A percentile compares a stretch with the other conserved stretches of the same genome.
Conservation (phyloP, 2,888 invertebrate species). For the Zygothrica quintamaculata region DNA sequence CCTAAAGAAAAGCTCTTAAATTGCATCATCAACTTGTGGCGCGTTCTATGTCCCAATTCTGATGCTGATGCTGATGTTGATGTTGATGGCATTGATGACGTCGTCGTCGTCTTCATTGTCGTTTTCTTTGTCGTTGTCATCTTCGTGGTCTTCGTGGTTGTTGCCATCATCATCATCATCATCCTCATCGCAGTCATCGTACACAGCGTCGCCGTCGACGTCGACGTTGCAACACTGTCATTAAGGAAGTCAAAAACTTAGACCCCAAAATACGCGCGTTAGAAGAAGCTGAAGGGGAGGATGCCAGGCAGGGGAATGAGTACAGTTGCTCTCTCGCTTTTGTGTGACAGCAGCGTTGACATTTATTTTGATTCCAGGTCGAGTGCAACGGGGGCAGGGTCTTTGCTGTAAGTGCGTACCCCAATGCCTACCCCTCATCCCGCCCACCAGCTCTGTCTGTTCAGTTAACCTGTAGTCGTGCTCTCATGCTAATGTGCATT, state of each 20-base stretch:
- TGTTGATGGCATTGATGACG: constrained; percentile 61
- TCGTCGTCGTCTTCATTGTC: constrained; percentile 20
- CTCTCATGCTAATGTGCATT: constrained; percentile 73
- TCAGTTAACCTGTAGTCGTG: constrained; percentile 47
- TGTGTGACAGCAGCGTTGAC: constrained; percentile 75
- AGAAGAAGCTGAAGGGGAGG: neutral
- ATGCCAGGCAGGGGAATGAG: constrained; percentile 3
- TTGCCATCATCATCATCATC: constrained; percentile 20
- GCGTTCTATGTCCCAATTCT: constrained; percentile 13
- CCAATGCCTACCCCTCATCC: constrained; percentile 12
- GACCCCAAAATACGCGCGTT: constrained; percentile 54
- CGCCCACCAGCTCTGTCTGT: constrained; percentile 22
- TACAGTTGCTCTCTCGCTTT: constrained; percentile 28
- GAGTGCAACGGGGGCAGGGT: constrained; percentile 59
- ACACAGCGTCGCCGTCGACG: constrained; percentile 29
- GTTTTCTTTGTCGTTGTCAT: constrained; percentile 27
- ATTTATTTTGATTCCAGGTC: constrained; percentile 79
- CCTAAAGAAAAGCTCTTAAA: constrained; percentile 51
- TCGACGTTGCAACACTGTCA: constrained; percentile 65
- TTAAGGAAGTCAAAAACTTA: constrained; percentile 79
- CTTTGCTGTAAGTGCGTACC: constrained; percentile 46
- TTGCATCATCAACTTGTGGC: constrained; percentile 59
- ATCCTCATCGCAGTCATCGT: constrained; percentile 18
- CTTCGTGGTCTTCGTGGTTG: neutral
- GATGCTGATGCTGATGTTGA: constrained; percentile 23